These are phyloP conservation scores for Sylvia borin DNA, from an alignment of 2,797 vertebrate species.

Conservation along the genomic window DNA sequence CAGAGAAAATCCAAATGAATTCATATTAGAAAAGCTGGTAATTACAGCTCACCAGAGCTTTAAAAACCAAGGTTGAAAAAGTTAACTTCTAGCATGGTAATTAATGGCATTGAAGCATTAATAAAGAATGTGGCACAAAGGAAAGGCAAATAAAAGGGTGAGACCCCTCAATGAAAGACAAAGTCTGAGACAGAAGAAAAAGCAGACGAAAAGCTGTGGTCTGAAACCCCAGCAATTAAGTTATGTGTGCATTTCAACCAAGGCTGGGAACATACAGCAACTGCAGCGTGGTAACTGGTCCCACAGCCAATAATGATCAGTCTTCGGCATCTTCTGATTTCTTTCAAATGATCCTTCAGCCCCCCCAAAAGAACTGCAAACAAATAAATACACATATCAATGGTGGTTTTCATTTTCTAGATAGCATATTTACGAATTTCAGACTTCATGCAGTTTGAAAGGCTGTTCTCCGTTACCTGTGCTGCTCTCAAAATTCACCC, in stretches of 20 bases:
- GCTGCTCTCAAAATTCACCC: conserved; percentile 90
- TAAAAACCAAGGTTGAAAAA: not conserved
- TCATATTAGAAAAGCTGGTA: not conserved
- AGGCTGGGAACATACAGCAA: conserved; percentile 84
- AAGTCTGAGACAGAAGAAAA: not conserved
- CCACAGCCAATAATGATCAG: conserved; percentile 94
- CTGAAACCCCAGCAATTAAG: not conserved
- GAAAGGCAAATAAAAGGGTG: not conserved
- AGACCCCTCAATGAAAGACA: not conserved
- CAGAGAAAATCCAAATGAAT: not conserved
- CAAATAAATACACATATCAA: not conserved
- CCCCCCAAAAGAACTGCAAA: conserved; percentile 88
- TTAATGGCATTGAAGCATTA: not conserved
- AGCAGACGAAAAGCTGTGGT: not conserved
- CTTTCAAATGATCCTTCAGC: conserved; percentile 94
- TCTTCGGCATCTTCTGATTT: conserved; percentile 91
- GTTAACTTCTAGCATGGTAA: not conserved
- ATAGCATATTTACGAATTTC: not conserved
- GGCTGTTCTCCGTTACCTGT: conserved; percentile 77
- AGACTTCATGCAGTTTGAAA: not conserved
- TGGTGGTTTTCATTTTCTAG: not conserved
- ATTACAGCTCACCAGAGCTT: not conserved
- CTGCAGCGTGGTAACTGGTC: conserved; percentile 92
- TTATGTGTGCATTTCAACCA: not conserved
- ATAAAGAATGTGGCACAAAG: not conserved